Evolutionary conservation across 2,888 invertebrate genomes (phyloP).

Genomic region (Clostera curtula): DNA sequence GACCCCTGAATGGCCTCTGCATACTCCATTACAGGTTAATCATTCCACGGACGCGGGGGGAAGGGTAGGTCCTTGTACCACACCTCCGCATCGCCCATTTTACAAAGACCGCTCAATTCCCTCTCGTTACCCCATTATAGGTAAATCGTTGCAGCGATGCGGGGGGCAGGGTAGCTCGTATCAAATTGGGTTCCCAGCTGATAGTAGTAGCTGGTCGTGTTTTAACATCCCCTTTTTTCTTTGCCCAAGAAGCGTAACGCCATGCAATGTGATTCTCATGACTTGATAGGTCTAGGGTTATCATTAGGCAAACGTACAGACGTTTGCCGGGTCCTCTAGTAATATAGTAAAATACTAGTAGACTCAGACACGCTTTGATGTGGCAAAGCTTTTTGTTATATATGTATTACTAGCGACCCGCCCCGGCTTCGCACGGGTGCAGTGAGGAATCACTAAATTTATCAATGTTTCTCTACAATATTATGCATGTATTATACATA

Average conservation of each 20-base stretch:
- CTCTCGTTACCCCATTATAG: conserved; percentile 18
- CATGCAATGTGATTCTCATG: conserved; percentile 63
- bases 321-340: no score
- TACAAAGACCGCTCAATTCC: conserved; percentile 26
- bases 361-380: no score
- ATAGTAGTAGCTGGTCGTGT: conserved; percentile 47
- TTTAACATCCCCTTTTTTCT: conserved; percentile 59
- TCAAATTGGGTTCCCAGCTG: conserved; percentile 43
- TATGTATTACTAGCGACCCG: no score
- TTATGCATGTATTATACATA: no score
- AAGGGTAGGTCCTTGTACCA: conserved; percentile 35
- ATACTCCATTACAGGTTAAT: conserved; percentile 14
- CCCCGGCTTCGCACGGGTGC: no score
- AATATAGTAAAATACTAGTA: no score
- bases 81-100: conserved; percentile 32
- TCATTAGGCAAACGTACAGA: no score
- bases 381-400: no score
- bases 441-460: no score
- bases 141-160: conserved; percentile 14
- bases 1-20: conserved; percentile 26
- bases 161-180: conserved; percentile 30
- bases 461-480: no score
- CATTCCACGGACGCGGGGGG: conserved; percentile 17
- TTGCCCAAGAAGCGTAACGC: conserved; percentile 64
- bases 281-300: no score